Evolutionary conservation across 2,797 vertebrate species (phyloP), one percentile per base, ranked within the genome.

Genomic region (Arctocebus calabarensis): DNA sequence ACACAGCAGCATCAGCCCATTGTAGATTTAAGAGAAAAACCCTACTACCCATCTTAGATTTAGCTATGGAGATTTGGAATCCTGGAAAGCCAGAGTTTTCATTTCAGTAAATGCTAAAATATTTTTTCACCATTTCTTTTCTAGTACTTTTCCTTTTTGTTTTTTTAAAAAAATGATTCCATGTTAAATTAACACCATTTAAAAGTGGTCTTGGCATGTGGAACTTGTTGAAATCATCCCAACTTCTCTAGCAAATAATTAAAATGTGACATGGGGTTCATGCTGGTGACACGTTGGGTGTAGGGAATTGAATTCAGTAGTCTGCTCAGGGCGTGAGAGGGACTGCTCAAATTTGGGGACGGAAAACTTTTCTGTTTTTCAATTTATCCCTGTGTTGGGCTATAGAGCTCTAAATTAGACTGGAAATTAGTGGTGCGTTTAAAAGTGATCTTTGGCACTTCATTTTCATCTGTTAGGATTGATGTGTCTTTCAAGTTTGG

Each of bases 381-480:
- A 64, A 22, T 52, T 73, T 64, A 27, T 34, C 3, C 59, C 11
- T 68, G 19, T 77, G 40, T 84, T 84, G 12, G 43, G 19, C 45
- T 87, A 1, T 90, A 43, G 82, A 81, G 40, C 61, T 83, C 40
- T 82, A 77, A 70, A 62, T 92, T 78, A 77, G 70, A 64, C 29
- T 78, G 62, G 84, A 95, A 89, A 90, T 94, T 70, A 91, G 64
- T n/a, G 84, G 92, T 71, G 25, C 29, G 25, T 52, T 87, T 40
- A 83, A n/a, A n/a, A 66, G 32, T n/a, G 82, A 75, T 55, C 34
- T 20, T 40, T 79, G 45, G 64, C 32, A 81, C 92, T 88, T 94
- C 29, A 48, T 57, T 94, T 96, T 94, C 40, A 45, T 85, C 82
- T 74, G 45, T 96, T 95, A 88, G 45, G 43, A 68, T 88, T 96